Percentiles rank a stretch among this genome's conserved stretches.
phyloP scores from a whole-genome alignment of 2,888 invertebrate genomes.

The Anoncus sp. region DNA sequence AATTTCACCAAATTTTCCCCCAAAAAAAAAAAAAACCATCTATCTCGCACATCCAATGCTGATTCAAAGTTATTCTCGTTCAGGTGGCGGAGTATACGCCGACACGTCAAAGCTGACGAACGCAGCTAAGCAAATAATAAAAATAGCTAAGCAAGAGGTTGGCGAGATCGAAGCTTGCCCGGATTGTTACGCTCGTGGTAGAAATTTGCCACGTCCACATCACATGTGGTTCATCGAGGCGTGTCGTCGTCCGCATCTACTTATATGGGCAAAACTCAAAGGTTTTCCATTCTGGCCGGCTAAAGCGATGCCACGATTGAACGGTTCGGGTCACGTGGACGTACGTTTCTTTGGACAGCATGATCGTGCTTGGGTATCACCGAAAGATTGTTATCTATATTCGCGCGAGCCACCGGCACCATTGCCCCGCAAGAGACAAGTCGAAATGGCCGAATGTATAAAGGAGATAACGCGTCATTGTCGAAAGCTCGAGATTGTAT shows the following conservation, averaged over 20 bases:
- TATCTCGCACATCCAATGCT: conserved; percentile 5
- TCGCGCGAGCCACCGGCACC: conserved; percentile 85
- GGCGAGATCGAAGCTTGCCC: conserved; percentile 97
- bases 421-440: conserved; percentile 77
- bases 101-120: conserved; percentile 88
- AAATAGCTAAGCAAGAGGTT: conserved; percentile 94
- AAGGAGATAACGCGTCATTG: conserved; percentile 79
- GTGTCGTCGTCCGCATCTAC: conserved; percentile 94
- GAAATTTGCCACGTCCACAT: conserved; percentile 83
- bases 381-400: conserved; percentile 93
- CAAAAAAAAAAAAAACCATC: background rate
- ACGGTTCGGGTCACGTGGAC: conserved; percentile 89
- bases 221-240: conserved; percentile 96
- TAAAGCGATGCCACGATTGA: conserved; percentile 92
- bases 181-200: conserved; percentile 95
- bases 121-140: conserved; percentile 91
- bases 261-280: conserved; percentile 98
- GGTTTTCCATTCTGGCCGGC: conserved; percentile 99
- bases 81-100: conserved; percentile 86
- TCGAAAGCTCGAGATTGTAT: conserved; percentile 77
- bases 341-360: conserved; percentile 98
- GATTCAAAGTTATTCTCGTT: conserved; percentile 9
- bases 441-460: conserved; percentile 79
- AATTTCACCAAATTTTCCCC: too few species aligned
- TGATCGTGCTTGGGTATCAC: conserved; percentile 95